Evolutionary conservation across 2,888 invertebrate genomes (phyloP), one percentile per base, ranked within the genome.

Genomic region (Alcis repandata): DNA sequence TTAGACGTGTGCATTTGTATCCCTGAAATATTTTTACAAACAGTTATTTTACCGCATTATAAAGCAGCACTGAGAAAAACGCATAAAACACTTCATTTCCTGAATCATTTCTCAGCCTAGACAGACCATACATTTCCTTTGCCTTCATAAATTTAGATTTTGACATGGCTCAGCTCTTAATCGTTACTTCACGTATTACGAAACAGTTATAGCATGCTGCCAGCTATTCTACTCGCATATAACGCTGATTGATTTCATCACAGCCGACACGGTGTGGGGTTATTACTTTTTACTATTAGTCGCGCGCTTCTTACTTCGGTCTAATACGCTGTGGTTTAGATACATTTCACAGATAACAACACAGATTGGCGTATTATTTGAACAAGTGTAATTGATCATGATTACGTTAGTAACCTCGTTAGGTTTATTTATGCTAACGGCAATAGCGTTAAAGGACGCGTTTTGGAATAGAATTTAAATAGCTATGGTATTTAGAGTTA

Each of bases 241-340:
- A 70, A 69, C 72, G 72, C 65, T 61, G 65, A 65, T 60, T 61
- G 60, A 61, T 66, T 67, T 67, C 67, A 59, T 62, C 49, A 59
- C 58, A 74, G 75, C 73, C 75, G 81, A 83, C 83, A 83, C 77
- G 80, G 79, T 82, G 69, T 63, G 53, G 70, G 78, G 75, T 64
- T 83, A 6, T 27, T 2, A 6, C 3, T 65, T 83, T n/a, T n/a
- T n/a, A n/a, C n/a, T 78, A 68, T 71, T 73, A 60, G 32, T 49
- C 19, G 67, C 71, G 68, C 67, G 43, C 43, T 19, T 70, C 70
- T 69, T 74, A 73, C 54, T 73, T 77, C 77, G 83, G 74, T 82
- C 82, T 78, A 77, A 72, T 82, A 58, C 58, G 36, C 17, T 17
- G 15, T 10, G 27, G n/a, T 45, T 53, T 54, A 38, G 46, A 61